A percentile compares a stretch with the other conserved stretches of the same genome.
Conservation (phyloP, 23 tunicate species). For the Trididemnum clinides region DNA sequence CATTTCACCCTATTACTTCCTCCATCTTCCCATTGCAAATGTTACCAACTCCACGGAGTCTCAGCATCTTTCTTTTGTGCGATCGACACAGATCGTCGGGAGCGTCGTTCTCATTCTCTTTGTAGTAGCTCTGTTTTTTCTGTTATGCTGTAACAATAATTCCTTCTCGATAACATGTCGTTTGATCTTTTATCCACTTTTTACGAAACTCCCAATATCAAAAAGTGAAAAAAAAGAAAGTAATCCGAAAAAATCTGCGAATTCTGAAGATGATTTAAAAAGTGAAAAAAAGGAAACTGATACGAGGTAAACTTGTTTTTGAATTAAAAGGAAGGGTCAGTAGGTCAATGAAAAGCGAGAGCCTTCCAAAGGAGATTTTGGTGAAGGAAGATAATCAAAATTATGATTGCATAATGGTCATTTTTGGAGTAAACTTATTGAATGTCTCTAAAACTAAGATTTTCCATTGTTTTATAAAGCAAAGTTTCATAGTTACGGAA, state of each 20-base stretch:
- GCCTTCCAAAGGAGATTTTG: no score
- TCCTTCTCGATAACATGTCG: neutral
- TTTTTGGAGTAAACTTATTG: no score
- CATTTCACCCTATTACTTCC: neutral
- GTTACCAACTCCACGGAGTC: neutral
- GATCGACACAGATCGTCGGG: neutral
- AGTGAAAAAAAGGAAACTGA: no score
- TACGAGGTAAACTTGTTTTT: no score
- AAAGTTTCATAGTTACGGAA: no score
- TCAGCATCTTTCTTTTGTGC: neutral
- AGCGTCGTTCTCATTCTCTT: neutral
- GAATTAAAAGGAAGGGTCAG: no score
- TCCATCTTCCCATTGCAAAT: neutral
- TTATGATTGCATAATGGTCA: no score
- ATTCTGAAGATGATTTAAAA: neutral
- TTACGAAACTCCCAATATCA: conserved; percentile 3
- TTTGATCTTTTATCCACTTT: neutral
- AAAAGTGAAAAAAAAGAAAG: neutral
- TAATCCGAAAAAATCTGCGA: neutral
- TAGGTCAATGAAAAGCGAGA: no score
- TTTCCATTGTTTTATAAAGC: no score
- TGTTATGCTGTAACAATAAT: neutral
- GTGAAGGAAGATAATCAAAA: no score
- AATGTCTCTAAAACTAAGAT: no score
- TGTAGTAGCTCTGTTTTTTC: neutral